Percentiles rank a stretch among this genome's conserved stretches.
Conservation (phyloP, 2,888 invertebrate genomes). For the Caenorhabditis macrosperma region DNA sequence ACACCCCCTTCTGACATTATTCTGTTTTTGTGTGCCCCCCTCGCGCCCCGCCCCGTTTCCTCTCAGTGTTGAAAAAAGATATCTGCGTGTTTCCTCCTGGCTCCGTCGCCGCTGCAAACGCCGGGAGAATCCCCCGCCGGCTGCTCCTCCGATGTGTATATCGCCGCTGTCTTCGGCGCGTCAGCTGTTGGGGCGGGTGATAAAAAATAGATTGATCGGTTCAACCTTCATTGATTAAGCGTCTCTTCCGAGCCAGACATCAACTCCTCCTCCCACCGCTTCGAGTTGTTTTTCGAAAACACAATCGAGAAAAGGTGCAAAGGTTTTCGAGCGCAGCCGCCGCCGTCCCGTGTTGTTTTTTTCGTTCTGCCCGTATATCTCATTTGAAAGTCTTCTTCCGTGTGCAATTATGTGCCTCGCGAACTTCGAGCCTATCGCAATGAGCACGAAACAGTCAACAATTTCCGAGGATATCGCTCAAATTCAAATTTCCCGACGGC, state of each 20-base stretch:
- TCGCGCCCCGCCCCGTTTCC: background rate
- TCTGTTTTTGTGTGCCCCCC: constrained; percentile 26
- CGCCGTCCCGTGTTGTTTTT: too few relatives aligned
- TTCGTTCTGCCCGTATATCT: background rate
- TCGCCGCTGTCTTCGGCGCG: constrained; percentile 36
- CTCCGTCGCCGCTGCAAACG: background rate
- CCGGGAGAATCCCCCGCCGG: constrained; percentile 9
- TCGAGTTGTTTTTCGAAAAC: constrained; percentile 25
- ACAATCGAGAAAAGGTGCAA: constrained; percentile 24
- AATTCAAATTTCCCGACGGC: too few relatives aligned
- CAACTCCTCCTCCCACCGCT: constrained; percentile 4
- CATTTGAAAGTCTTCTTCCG: background rate
- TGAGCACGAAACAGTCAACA: too few relatives aligned
- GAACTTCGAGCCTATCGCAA: too few relatives aligned
- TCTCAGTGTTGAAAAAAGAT: constrained; percentile 43
- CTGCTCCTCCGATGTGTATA: constrained; percentile 23
- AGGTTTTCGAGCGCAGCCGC: constrained; percentile 18
- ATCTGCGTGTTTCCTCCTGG: background rate
- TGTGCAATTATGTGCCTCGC: background rate
- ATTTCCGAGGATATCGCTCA: too few relatives aligned
- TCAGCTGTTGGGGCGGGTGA: constrained; percentile 27
- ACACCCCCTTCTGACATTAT: constrained; percentile 8
- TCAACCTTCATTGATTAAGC: constrained; percentile 36
- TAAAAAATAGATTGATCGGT: constrained; percentile 37
- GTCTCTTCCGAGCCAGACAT: constrained; percentile 8